Percentiles rank a stretch among this genome's conserved stretches.
These are phyloP conservation scores for Lophotriccus pileatus DNA, from an alignment of 2,797 vertebrate genomes.

Conservation along the genomic window DNA sequence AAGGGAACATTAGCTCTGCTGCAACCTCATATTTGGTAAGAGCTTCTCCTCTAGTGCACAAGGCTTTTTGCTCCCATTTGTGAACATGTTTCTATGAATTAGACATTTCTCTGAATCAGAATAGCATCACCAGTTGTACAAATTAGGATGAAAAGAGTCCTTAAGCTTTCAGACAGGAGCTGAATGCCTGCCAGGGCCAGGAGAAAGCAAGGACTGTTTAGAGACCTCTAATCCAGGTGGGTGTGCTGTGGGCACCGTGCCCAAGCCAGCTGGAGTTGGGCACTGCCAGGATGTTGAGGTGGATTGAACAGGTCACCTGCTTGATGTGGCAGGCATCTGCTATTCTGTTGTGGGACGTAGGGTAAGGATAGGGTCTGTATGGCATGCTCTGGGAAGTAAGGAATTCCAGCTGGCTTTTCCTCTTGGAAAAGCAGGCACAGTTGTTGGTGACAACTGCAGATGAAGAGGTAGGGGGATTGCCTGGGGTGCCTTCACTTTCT, in stretches of 20 bases:
- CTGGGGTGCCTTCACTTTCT: background rate
- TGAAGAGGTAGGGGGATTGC: background rate
- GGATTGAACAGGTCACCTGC: background rate
- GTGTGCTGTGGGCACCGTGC: background rate
- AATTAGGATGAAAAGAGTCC: conserved; percentile 16
- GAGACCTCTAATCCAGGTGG: background rate
- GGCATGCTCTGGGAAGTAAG: background rate
- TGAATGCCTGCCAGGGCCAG: background rate
- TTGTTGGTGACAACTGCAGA: background rate
- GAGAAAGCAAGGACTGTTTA: background rate
- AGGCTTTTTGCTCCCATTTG: conserved; percentile 13
- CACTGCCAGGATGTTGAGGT: background rate
- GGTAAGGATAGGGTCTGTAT: background rate
- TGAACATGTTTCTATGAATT: conserved; percentile 13
- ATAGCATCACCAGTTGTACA: background rate
- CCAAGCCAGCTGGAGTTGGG: background rate
- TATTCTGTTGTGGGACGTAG: background rate
- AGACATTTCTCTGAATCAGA: conserved; percentile 16
- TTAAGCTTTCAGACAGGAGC: background rate
- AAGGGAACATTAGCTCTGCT: background rate
- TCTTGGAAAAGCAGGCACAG: background rate
- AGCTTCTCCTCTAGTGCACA: background rate
- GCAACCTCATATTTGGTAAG: background rate
- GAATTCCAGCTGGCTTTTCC: conserved; percentile 9
- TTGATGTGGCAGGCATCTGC: background rate